Base-by-base conservation (phyloP, 2,113 vertebrate species). In the Macquaria ambigua region DNA sequence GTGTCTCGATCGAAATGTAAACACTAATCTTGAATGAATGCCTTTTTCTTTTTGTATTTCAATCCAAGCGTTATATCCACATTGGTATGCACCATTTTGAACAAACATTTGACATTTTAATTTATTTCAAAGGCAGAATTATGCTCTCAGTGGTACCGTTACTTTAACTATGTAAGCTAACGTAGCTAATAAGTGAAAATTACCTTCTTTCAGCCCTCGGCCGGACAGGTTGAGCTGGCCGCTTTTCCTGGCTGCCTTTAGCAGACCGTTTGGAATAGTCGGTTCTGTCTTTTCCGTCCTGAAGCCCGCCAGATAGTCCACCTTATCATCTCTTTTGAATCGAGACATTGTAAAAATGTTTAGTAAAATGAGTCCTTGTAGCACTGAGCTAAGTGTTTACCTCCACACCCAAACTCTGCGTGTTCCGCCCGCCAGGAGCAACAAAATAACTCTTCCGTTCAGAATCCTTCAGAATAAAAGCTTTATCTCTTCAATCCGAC, bases 171-270 rank as follows among this genome's bases (percentile, higher is more conserved):
- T 31, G 15, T 8, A 31, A 28, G 46, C 46, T 39, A 39, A 8
- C 6, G 34, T 46, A 46, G 64, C 64, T 68, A 10, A 46, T 12
- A 8, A 41, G 4, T 41, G 1, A 56, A 68, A 28, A 6, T 62
- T 94, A 99, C 98, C 97, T 93, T 98, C 95, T 0, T 68, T 93
- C 41, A 99, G 95, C 61, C 94, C 95, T 63, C 97, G 95, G 11
- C 96, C 96, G 0, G 97, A 96, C 78, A 99, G 93, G 89, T 98
- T 98, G 25, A 99, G 93, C 81, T 97, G 97, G 1, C 98, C 98
- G 90, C 97, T 98, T 70, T 96, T 96, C 82, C 97, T 92, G 11
- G 98, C 98, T 8, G 96, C 89, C 81, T 96, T 97, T 39, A 99
- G 80, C 71, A 98, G 92, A 0, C 97, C 97, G 66, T 91, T 88